Evolutionary conservation across 2,888 invertebrate genomes (phyloP), one percentile per base, ranked within the genome.

Genomic region (Temnothorax rugatulus): DNA sequence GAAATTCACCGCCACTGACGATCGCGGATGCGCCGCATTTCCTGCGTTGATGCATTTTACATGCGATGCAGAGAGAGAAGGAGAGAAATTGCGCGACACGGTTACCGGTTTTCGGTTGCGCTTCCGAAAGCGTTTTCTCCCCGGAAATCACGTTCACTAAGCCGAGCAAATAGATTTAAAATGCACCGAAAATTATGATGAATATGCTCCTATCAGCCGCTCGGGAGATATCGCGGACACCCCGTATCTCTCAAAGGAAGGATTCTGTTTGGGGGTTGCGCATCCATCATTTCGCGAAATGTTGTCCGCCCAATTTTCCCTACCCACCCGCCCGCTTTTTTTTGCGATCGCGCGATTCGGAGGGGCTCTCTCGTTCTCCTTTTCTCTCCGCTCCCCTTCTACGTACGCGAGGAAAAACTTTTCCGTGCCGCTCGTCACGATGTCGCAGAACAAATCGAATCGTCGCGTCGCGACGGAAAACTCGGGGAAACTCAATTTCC

Each of bases 401-500:
- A 29, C 50, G 63, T 63, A 29, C 47, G 47, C 59, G 79, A 59
- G 15, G 7, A 25, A 8, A 83, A 71, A 85, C 85, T 84, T 82
- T 84, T 83, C 34, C 54, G 64, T 57, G 85, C 77, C 61, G 73
- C 76, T 87, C 76, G 86, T 87, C 87, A 87, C 87, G 84, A 89
- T 82, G 66, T 81, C 73, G 71, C 77, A 71, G 83, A 66, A 83
- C 88, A 84, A 88, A 90, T 89, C 88, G 84, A 89, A 90, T 86
- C 82, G 84, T 69, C 85, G 82, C 82, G 84, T 69, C 85, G 82
- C 83, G 84, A 75, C 63, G 83, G 82, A 77, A 85, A 89, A 86
- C 88, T 86, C 83, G 79, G 50, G 81, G 76, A 84, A 89, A 89
- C 84, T 90, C 86, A 86, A 89, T 89, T 90, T 86, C 84, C 75